These are phyloP conservation scores for Chelon labrosus DNA, from an alignment of 2,797 vertebrate species.

Conservation along the genomic window DNA sequence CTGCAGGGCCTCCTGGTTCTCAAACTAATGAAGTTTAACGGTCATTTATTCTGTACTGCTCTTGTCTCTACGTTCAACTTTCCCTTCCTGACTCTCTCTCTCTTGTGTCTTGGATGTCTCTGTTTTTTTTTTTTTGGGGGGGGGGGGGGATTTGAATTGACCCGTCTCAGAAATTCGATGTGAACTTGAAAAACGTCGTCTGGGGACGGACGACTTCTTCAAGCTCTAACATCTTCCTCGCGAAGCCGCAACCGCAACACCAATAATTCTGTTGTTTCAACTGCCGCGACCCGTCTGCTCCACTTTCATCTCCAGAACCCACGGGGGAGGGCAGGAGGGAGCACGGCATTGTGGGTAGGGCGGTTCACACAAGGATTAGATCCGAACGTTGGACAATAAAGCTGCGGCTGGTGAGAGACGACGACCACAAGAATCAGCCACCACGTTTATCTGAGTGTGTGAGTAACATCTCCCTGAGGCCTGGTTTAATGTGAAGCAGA, in stretches of 20 bases:
- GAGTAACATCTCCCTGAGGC: background rate
- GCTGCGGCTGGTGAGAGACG: slow-evolving; percentile 25
- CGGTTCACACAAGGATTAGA: slow-evolving; percentile 55
- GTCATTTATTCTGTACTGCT: too few species aligned
- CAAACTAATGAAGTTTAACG: too few species aligned
- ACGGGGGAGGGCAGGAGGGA: background rate
- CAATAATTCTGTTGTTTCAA: slow-evolving; percentile 49
- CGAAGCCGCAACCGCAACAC: slow-evolving; percentile 40
- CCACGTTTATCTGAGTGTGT: slow-evolving; percentile 6
- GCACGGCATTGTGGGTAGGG: slow-evolving; percentile 45
- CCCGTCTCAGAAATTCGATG: slow-evolving; percentile 41
- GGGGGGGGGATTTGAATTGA: slow-evolving; percentile 1
- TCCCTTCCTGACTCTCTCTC: background rate
- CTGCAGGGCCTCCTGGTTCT: too few species aligned
- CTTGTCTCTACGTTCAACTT: background rate
- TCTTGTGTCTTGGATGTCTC: slow-evolving; percentile 33
- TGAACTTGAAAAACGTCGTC: slow-evolving; percentile 28
- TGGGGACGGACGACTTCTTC: slow-evolving; percentile 21
- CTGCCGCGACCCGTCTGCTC: slow-evolving; percentile 22
- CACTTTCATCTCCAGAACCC: slow-evolving; percentile 48
- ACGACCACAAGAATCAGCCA: slow-evolving; percentile 56
- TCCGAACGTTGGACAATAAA: slow-evolving; percentile 28
- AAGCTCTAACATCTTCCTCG: slow-evolving; percentile 33
- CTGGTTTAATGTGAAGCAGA: too few species aligned
- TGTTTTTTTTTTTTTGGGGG: too few species aligned